Conservation (phyloP, 2,113 vertebrate species). For the Vidua macroura region DNA sequence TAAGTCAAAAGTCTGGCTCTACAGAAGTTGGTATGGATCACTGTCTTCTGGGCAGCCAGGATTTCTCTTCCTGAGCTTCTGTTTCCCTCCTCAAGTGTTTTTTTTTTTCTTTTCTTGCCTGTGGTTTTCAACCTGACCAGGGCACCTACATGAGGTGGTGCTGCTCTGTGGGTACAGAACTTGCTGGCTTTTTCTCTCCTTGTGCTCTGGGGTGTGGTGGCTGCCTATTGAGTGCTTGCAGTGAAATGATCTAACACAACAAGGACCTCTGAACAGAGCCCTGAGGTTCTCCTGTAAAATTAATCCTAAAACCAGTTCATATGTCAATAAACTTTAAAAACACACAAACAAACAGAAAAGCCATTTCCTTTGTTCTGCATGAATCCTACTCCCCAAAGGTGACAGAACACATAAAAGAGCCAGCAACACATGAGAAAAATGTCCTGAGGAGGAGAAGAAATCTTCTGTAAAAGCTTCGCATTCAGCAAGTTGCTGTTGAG, state of each 20-base stretch:
- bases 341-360: neutral
- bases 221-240: neutral
- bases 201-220: neutral
- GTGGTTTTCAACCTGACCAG: neutral
- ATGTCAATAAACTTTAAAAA: neutral
- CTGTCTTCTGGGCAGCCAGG: neutral
- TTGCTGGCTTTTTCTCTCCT: neutral
- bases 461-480: neutral
- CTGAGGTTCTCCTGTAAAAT: neutral
- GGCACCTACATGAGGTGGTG: neutral
- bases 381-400: neutral
- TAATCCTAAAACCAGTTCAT: neutral
- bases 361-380: slow-evolving; percentile 8
- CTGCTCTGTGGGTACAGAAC: accelerated
- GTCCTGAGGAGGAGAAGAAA: neutral
- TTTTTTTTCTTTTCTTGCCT: neutral
- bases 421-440: slow-evolving; percentile 13
- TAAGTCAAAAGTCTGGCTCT: neutral
- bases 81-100: neutral
- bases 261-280: neutral
- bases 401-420: neutral
- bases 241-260: neutral
- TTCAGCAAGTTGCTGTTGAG: slow-evolving; percentile 27
- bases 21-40: neutral
- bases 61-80: neutral